Base-by-base conservation (phyloP, 2,888 invertebrate species). In the Pedicia rivosa region DNA sequence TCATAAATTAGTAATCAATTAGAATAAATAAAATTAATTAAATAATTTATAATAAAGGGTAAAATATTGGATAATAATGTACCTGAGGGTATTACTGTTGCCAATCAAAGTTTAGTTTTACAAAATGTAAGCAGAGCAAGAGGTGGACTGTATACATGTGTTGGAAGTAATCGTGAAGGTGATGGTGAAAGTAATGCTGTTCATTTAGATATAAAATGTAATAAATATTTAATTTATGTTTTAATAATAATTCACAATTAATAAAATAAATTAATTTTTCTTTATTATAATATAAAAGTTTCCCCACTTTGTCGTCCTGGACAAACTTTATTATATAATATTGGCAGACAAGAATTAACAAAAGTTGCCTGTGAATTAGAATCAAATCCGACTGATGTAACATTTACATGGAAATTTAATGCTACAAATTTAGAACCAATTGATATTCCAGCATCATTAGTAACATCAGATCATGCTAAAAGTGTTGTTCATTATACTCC, bases 61-160 rank as follows among this genome's bases (percentile, higher is more conserved):
- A 71, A 74, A 50, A 74, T 77, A 50, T 68, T 88, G 50, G 74
- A 74, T 52, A 83, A 84, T 62, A 87, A 86, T 54, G 68, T 75
- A 3, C 74, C 75, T 39, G 72, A 74, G 5, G 87, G 87, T 27
- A 75, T 84, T 38, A 82, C 88, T 46, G 77, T 88, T 40, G 84
- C 83, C 57, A 86, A 87, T 62, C 87, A 88, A 61, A 86, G 83
- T 54, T 64, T 90, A 41, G 87, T 88, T n/a, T 69, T 90, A 48
- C 88, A 87, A 62, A 78, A 75, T 46, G 84, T 88, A 43, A 76
- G 76, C 44, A 68, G 81, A 39, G 68, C 72, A 24, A 66, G 78
- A 34, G 75, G 81, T 1, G 88, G 88, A 2, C 72, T 80, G 52
- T 90, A 90, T 63, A 84, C 82, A 48, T 90, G 90, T 54, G 76